Conservation (phyloP, 2,797 vertebrate genomes). For the Clarias fuscus region DNA sequence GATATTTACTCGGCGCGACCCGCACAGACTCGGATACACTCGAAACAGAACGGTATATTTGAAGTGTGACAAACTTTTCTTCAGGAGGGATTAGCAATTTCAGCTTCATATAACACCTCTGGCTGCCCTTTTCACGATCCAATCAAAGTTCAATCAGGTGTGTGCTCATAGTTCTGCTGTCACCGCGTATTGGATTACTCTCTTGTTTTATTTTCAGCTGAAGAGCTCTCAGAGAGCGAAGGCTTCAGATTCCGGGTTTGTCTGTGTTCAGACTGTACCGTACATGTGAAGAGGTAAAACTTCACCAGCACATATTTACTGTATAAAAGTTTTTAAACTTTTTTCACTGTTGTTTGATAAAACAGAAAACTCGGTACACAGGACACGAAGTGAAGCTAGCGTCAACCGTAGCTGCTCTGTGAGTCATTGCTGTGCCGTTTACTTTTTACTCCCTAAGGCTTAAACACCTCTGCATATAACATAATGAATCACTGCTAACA, state of each 20-base stretch:
- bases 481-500: conserved; percentile 14
- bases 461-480: neutral
- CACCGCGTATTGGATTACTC: conserved; percentile 5
- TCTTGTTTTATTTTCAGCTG: conserved; percentile 9
- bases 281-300: conserved; percentile 35
- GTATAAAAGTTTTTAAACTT: conserved; percentile 13
- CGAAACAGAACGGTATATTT: neutral
- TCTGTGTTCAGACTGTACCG: neutral
- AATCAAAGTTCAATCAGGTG: conserved; percentile 33
- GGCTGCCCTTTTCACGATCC: conserved; percentile 3
- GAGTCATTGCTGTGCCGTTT: neutral
- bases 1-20: conserved; percentile 31
- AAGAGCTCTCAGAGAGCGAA: neutral
- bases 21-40: neutral
- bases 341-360: conserved; percentile 19
- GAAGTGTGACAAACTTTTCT: conserved; percentile 28
- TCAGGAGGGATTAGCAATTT: conserved; percentile 37
- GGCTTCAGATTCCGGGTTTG: neutral
- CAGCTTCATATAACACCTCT: conserved; percentile 13
- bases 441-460: conserved; percentile 23
- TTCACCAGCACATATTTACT: conserved; percentile 21
- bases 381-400: conserved; percentile 1
- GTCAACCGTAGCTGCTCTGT: neutral
- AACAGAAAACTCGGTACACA: conserved; percentile 24
- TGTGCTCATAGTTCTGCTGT: conserved; percentile 25